Evolutionary conservation across 2,797 vertebrate genomes (phyloP).

Genomic region (Phoebastria nigripes): DNA sequence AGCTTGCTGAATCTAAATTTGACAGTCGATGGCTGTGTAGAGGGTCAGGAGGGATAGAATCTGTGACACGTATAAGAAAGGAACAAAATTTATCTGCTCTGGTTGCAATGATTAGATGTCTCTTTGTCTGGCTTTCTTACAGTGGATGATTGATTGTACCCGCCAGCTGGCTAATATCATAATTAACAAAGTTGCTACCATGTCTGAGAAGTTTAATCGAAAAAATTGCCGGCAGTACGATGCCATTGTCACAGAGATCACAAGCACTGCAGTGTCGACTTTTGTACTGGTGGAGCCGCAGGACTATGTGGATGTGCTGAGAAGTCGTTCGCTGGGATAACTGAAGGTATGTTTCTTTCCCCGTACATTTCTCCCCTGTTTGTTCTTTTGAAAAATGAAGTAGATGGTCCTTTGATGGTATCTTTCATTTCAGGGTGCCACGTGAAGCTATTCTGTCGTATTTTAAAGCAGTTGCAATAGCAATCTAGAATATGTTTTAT

Average conservation of each 20-base stretch:
- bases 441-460: neutral
- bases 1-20: conserved; percentile 80
- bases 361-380: neutral
- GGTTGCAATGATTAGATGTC: conserved; percentile 79
- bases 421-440: conserved; percentile 14
- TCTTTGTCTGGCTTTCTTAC: conserved; percentile 78
- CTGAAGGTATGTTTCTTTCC: conserved; percentile 74
- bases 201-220: conserved; percentile 78
- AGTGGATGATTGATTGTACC: conserved; percentile 79
- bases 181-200: conserved; percentile 81
- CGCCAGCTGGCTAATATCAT: conserved; percentile 79
- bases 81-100: conserved; percentile 79
- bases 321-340: conserved; percentile 35
- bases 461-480: conserved; percentile 3
- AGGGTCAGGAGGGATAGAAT: conserved; percentile 80
- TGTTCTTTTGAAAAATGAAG: conserved; percentile 5
- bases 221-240: conserved; percentile 73
- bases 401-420: neutral
- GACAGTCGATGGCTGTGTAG: conserved; percentile 79
- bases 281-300: conserved; percentile 65
- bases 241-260: conserved; percentile 75
- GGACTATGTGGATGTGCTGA: conserved; percentile 55
- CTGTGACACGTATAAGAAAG: conserved; percentile 77
- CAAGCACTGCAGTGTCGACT: conserved; percentile 61
- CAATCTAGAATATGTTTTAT: conserved; percentile 6